Evolutionary conservation across 2,797 vertebrate species (phyloP), one percentile per base, ranked within the genome.

Genomic region (Ispidina lecontei): DNA sequence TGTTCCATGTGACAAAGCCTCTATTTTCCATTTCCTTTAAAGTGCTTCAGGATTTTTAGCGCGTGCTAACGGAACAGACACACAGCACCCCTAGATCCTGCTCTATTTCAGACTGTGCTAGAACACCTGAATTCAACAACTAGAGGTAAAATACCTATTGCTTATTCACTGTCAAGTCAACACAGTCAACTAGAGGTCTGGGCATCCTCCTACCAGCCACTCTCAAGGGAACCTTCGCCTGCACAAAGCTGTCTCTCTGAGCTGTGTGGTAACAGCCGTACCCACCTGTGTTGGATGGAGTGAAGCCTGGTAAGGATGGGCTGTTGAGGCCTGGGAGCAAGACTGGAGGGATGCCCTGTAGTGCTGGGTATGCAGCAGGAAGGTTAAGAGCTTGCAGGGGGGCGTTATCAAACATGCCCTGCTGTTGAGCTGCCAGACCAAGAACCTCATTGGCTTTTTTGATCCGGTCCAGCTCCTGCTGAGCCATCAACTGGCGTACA

Each of bases 361-460:
- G 98, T 67, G 99, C 98, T 68, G 99, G 97, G 97, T 99, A 99
- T 14, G 98, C 98, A 58, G 99, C 98, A 95, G 99, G 99, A 90
- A 99, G 98, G 97, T 99, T 99, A 94, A 99, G 98, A 94, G 99
- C 98, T 98, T 99, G 99, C 96, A 99, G 98, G 81, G 99, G 98
- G 65, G 98, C 96, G 75, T 98, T 98, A 96, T 99, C 99, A 97
- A 99, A 99, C 98, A 99, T 98, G 96, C 98, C 98, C 96, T 99
- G 99, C 97, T 99, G 99, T 72, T 98, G 98, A 90, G 97, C 97
- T 91, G 99, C 98, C 97, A 99, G 97, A 98, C 99, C 99, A 84
- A 99, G 98, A 96, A 99, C 99, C 97, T 99, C 99, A 91, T 99
- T 99, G 97, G 99, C 99, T 97, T 99, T 99, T 98, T 99, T 99